Conservation (phyloP, 2,888 invertebrate species). For the Gymnoscelis rufifasciata region DNA sequence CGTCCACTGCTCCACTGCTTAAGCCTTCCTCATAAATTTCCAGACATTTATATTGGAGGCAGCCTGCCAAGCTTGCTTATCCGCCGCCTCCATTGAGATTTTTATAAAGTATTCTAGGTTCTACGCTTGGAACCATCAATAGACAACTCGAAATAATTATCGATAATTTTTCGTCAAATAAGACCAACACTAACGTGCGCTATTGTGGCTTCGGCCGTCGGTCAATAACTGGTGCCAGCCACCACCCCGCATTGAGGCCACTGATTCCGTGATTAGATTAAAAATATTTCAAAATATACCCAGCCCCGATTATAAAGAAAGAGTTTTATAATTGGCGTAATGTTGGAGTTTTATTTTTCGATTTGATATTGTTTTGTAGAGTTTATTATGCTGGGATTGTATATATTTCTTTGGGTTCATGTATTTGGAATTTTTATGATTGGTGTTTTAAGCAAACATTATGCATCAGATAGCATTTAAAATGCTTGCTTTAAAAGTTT, state of each 20-base stretch:
- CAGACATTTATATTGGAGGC: no score
- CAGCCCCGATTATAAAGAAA: constrained; percentile 25
- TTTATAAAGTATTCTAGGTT: no score
- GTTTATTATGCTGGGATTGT: constrained; percentile 12
- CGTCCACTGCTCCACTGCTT: no score
- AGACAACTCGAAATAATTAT: constrained; percentile 9
- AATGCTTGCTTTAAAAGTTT: no score
- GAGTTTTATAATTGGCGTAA: constrained; percentile 30
- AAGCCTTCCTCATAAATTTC: no score
- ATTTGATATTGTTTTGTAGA: constrained; percentile 9
- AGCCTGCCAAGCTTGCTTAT: no score
- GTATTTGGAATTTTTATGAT: constrained; percentile 6
- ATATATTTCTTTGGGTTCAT: constrained; percentile 8
- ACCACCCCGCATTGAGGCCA: constrained; percentile 53
- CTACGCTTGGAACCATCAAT: no score
- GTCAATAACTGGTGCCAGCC: constrained; percentile 67
- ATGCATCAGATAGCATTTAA: not conserved
- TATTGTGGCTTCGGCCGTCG: constrained; percentile 40
- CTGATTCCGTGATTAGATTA: constrained; percentile 60
- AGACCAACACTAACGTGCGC: constrained; percentile 12
- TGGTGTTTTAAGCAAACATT: not conserved
- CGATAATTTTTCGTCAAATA: constrained; percentile 2
- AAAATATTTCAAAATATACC: constrained; percentile 45
- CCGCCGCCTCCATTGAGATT: no score
- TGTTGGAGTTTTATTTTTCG: constrained; percentile 27